Base-by-base conservation (phyloP, 2,888 invertebrate genomes). In the Agapostemon virescens region DNA sequence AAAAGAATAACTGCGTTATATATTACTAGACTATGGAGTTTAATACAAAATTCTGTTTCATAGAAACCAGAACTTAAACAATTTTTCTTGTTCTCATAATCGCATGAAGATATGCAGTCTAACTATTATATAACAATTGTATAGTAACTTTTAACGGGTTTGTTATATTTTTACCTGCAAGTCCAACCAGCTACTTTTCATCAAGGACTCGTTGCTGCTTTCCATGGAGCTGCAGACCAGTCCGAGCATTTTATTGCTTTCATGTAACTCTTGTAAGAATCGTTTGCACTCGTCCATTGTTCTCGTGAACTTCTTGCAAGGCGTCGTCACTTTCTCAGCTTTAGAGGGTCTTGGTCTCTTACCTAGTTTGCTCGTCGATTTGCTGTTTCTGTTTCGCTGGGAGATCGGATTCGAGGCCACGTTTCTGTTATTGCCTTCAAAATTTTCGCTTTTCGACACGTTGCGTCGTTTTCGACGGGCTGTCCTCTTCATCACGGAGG, bases 201-300 rank as follows among this genome's bases (percentile, higher is more conserved):
- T 63, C 42, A 74, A 79, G 0, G 79, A 77, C 11, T 26, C 67
- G 13, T 81, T 52, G 23, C 67, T 86, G 0, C 45, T 74, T 55
- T 81, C 83, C 2, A 84, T 80, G 0, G 85, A 84, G 13, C 74
- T 83, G 23, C 73, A 72, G 11, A 74, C 58, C 23, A 81, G 58
- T 70, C 79, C 84, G 5, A 83, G 69, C 52, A 68, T 79, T 38
- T 85, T 81, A 49, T 86, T 84, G 17, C 86, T 81, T 6, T 52
- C n/a, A 36, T 83, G 79, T 17, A 85, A 42, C n/a, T 86, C 78
- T 26, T 80, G 72, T 17, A 86, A 74, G 61, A 83, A 86, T 36
- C 61, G 83, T 69, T 85, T 84, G 61, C 86, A 88, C 26, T 87
- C 86, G 33, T 77, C 74, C 38, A 86, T 61, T 9, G 80, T 85